phyloP scores from a whole-genome alignment of 2,113 vertebrate genomes.

The Synodontis membranacea region DNA sequence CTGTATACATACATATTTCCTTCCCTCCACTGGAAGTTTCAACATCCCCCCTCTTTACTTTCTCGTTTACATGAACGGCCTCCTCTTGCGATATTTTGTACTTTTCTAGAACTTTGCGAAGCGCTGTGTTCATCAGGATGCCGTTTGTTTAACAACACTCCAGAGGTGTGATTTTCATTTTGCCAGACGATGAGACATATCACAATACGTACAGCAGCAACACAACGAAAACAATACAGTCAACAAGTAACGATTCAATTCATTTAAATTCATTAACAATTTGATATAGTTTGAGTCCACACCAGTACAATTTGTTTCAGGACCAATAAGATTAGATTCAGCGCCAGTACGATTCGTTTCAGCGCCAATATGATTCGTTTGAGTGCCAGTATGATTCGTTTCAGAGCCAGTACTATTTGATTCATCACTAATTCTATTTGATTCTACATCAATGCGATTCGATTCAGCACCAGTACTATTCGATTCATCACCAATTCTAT shows the following conservation, averaged over 20 bases:
- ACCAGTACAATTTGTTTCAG: neutral
- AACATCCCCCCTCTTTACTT: neutral
- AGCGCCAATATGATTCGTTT: neutral
- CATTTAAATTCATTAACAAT: neutral
- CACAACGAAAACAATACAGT: neutral
- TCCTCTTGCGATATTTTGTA: neutral
- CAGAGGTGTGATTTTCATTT: neutral
- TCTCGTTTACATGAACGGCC: neutral
- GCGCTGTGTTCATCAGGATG: neutral
- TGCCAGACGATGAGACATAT: neutral
- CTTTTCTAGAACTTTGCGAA: too few relatives aligned
- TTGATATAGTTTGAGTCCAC: neutral
- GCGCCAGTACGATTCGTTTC: neutral
- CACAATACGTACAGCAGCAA: neutral
- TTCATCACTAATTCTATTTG: neutral
- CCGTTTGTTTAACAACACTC: neutral
- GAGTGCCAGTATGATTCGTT: neutral
- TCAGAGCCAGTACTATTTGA: neutral
- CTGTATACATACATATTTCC: too few relatives aligned
- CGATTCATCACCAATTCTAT: too few relatives aligned
- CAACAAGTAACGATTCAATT: neutral
- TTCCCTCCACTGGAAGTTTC: too few relatives aligned
- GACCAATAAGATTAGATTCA: neutral
- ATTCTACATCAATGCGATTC: neutral
- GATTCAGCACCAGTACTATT: too few relatives aligned